A percentile compares a stretch with the other conserved stretches of the same genome.
Evolutionary conservation across 1,140 invertebrate genomes (phyloP).

Genomic region (Glossosoma conforme): DNA sequence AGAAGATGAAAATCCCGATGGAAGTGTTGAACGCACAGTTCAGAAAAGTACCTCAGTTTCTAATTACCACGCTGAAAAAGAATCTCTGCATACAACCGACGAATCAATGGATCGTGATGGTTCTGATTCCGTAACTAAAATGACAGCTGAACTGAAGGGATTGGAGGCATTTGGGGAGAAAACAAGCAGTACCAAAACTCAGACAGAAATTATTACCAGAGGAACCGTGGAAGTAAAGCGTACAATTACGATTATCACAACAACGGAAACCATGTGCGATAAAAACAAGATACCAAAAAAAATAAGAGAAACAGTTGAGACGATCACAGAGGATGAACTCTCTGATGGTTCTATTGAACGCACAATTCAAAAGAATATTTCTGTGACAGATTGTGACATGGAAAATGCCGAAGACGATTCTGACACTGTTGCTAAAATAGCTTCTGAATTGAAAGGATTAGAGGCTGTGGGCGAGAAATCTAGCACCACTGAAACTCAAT

Average conservation of each 20-base stretch:
- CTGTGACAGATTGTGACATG: too few relatives aligned
- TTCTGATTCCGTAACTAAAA: too few relatives aligned
- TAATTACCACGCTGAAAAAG: slow-evolving; percentile 12
- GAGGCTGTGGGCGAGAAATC: slow-evolving; percentile 6
- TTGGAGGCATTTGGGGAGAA: slow-evolving; percentile 19
- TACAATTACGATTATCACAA: slow-evolving; percentile 22
- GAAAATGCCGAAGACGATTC: slow-evolving; percentile 27
- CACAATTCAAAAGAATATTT: slow-evolving; percentile 9
- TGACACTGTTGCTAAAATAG: slow-evolving; percentile 14
- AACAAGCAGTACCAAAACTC: slow-evolving; percentile 24
- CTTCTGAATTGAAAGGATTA: background rate
- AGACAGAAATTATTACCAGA: slow-evolving; percentile 23
- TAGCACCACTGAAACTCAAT: slow-evolving; percentile 25
- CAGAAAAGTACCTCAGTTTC: slow-evolving; percentile 22
- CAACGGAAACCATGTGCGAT: slow-evolving; percentile 26
- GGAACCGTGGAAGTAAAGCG: slow-evolving; percentile 23
- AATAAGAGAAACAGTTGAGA: slow-evolving; percentile 25
- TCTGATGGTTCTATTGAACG: slow-evolving; percentile 21
- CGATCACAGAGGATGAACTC: slow-evolving; percentile 25
- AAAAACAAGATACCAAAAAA: slow-evolving; percentile 15
- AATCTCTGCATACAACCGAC: too few relatives aligned
- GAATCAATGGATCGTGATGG: slow-evolving; percentile 20
- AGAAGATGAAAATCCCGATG: slow-evolving; percentile 29
- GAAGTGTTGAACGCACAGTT: slow-evolving; percentile 16
- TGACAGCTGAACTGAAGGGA: slow-evolving; percentile 15